Percentiles rank a stretch among this genome's conserved stretches.
phyloP scores from a whole-genome alignment of 2,797 vertebrate species.

The Pseudochirops corinnae region DNA sequence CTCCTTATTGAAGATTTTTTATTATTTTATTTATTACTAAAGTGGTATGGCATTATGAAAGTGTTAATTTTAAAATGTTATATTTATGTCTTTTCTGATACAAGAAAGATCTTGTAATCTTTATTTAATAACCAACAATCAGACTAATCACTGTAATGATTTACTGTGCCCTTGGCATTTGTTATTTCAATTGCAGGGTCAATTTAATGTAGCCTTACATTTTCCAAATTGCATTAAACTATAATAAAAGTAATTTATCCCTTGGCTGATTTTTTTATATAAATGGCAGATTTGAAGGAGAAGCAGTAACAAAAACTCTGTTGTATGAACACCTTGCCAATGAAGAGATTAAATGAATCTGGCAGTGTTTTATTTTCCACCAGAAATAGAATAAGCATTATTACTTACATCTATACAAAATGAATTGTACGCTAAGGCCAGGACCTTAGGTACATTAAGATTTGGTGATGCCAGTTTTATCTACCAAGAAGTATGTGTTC shows the following conservation, averaged over 20 bases:
- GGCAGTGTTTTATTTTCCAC: slow-evolving; percentile 5
- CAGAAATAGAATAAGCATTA: not conserved
- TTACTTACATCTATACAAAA: slow-evolving; percentile 31
- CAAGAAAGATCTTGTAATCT: slow-evolving; percentile 52
- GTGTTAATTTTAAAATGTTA: slow-evolving; percentile 57
- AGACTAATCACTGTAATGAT: slow-evolving; percentile 62
- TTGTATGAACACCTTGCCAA: not conserved
- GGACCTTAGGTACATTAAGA: slow-evolving; percentile 56
- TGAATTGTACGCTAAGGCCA: slow-evolving; percentile 26
- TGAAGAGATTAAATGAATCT: slow-evolving; percentile 12
- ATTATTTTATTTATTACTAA: slow-evolving; percentile 71
- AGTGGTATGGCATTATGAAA: slow-evolving; percentile 39
- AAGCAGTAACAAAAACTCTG: not conserved
- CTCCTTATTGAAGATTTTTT: slow-evolving; percentile 59
- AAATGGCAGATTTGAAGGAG: slow-evolving; percentile 40
- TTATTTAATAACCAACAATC: slow-evolving; percentile 70
- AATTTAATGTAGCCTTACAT: slow-evolving; percentile 41
- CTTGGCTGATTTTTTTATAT: slow-evolving; percentile 52
- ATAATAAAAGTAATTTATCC: slow-evolving; percentile 64
- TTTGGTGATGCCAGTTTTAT: slow-evolving; percentile 65
- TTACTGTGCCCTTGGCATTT: slow-evolving; percentile 24
- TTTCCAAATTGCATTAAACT: slow-evolving; percentile 67
- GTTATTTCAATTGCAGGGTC: slow-evolving; percentile 61
- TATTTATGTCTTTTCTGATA: slow-evolving; percentile 48
- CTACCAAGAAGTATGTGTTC: slow-evolving; percentile 49